Percentiles rank a stretch among this genome's conserved stretches.
Evolutionary conservation across 2,797 vertebrate species (phyloP).

Genomic region (Rhincodon typus): DNA sequence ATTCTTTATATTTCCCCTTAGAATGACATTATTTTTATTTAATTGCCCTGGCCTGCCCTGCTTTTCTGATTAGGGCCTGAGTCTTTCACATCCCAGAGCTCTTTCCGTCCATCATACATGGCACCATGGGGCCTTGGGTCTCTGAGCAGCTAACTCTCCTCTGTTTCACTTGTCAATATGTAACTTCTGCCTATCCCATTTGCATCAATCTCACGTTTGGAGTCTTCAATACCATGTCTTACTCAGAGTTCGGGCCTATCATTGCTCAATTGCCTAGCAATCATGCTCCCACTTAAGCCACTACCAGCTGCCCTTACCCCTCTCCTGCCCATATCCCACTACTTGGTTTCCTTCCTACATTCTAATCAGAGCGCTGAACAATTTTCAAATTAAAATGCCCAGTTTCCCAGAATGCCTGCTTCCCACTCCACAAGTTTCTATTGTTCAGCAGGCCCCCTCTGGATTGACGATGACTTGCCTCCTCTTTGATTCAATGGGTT

Average conservation of each 20-base stretch:
- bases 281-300: neutral
- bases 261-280: neutral
- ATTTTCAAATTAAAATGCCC: neutral
- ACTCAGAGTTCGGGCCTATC: neutral
- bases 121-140: no score
- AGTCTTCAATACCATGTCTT: neutral
- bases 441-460: no score
- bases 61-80: neutral
- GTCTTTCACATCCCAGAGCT: neutral
- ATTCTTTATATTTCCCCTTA: neutral
- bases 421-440: no score
- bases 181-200: neutral
- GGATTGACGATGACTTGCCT: no score
- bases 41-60: neutral
- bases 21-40: neutral
- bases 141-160: neutral
- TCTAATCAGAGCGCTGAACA: neutral
- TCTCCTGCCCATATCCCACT: neutral
- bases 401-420: no score
- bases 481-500: no score
- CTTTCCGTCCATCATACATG: neutral
- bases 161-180: neutral
- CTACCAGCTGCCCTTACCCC: no score
- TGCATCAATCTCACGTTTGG: neutral
- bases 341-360: neutral